Evolutionary conservation across 2,888 invertebrate genomes (phyloP).

Genomic region (Sarcophaga caerulescens): DNA sequence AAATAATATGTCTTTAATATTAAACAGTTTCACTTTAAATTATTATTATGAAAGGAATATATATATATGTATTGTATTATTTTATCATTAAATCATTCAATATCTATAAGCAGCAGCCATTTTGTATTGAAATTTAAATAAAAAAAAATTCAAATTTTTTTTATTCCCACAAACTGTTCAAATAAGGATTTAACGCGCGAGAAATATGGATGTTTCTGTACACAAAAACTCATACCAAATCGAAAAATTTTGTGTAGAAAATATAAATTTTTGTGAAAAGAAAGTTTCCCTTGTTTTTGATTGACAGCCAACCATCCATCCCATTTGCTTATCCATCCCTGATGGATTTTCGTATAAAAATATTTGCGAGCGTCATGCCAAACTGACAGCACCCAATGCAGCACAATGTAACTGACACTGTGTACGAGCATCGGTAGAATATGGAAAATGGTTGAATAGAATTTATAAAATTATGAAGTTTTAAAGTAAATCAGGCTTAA

Average conservation of each 20-base stretch:
- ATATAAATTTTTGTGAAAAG: slow-evolving; percentile 69
- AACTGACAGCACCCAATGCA: slow-evolving; percentile 71
- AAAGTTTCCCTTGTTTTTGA: slow-evolving; percentile 79
- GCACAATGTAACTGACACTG: slow-evolving; percentile 52
- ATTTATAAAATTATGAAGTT: slow-evolving; percentile 52
- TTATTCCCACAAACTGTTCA: slow-evolving; percentile 41
- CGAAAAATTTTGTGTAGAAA: slow-evolving; percentile 76
- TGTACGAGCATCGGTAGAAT: not conserved
- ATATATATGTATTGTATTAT: not conserved
- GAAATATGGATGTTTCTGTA: slow-evolving; percentile 5
- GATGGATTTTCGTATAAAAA: slow-evolving; percentile 77
- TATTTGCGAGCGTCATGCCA: slow-evolving; percentile 73
- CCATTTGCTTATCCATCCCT: slow-evolving; percentile 76
- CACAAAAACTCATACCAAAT: slow-evolving; percentile 71
- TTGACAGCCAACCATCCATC: slow-evolving; percentile 75
- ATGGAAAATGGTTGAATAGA: slow-evolving; percentile 55
- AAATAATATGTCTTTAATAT: no score
- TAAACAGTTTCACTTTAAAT: no score
- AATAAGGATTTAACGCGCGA: slow-evolving; percentile 51
- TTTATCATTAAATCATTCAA: not conserved
- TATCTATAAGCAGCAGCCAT: slow-evolving; percentile 55
- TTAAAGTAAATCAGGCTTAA: slow-evolving; percentile 54
- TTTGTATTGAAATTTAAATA: slow-evolving; percentile 48
- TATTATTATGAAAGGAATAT: no score
- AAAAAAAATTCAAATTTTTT: not conserved